Percentiles rank a stretch among this genome's conserved stretches.
These are phyloP conservation scores for Heliconius eleuchia DNA, from an alignment of 1,140 invertebrate genomes.

Conservation along the genomic window DNA sequence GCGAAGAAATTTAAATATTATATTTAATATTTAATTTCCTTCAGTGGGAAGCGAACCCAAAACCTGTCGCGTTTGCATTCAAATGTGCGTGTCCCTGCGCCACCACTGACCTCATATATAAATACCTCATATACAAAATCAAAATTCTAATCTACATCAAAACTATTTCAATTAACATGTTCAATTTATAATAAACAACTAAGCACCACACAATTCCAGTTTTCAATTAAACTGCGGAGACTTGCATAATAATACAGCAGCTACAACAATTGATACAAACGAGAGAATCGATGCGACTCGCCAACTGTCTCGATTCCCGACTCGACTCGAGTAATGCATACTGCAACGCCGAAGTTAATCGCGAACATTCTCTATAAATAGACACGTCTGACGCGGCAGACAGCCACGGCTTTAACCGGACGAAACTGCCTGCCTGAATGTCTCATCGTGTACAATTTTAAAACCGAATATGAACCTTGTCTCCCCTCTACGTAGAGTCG, in stretches of 20 bases:
- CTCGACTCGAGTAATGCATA: conserved; percentile 10
- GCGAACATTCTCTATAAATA: conserved; percentile 69
- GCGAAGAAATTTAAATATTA: no score
- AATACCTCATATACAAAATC: not conserved
- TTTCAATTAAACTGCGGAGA: conserved; percentile 22
- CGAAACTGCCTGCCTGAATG: conserved; percentile 32
- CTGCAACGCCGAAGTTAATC: conserved; percentile 44
- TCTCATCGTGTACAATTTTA: conserved; percentile 21
- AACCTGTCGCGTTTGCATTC: no score
- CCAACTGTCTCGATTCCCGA: conserved; percentile 19
- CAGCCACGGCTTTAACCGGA: conserved; percentile 51
- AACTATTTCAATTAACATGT: not conserved
- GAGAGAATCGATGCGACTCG: conserved; percentile 38
- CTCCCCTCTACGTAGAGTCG: conserved; percentile 27
- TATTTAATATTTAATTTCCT: no score
- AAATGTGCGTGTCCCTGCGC: no score
- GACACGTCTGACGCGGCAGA: conserved; percentile 65
- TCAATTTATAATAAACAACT: conserved; percentile 4
- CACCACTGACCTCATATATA: not conserved
- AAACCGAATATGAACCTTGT: conserved; percentile 42
- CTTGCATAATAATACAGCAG: conserved; percentile 14
- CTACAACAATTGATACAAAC: conserved; percentile 27
- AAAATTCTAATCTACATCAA: not conserved
- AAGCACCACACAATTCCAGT: not conserved
- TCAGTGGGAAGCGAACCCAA: no score